Evolutionary conservation across 1,140 invertebrate genomes (phyloP), one percentile per base, ranked within the genome.

Genomic region (Limonius californicus): DNA sequence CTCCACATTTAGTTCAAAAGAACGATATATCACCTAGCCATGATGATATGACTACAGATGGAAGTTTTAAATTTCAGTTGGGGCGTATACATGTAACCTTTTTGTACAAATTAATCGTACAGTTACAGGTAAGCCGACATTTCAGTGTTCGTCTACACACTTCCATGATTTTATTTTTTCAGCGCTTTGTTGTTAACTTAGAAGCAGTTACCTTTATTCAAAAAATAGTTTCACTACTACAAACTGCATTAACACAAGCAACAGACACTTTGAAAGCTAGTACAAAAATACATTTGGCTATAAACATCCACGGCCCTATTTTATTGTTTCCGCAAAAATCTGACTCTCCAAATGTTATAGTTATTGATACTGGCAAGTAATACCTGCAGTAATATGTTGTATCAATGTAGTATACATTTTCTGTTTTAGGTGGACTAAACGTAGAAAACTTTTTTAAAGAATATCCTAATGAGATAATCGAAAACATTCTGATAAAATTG

Each of bases 361-460:
- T 93, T 43, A 76, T 92, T 14, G 88, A 90, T 74, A 84, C 90
- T 73, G 88, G 87, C 87, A 78, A 71, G 70, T 68, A 63, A 14
- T 54, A 53, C 59, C 21, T 62, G 50, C 3, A 61, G 18, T 19
- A n/a, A 18, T 1, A 32, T 11, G 7, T 47, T 63, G 19, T 59
- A 59, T 68, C 8, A 32, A 54, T 15, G 15, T 6, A 23, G 18
- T 14, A 18, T 12, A 2, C 14, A 15, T 16, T 53, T 55, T 56
- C 55, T 2, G 2, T 59, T 62, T 42, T 21, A 23, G 27, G 90
- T 59, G 84, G 89, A 70, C 74, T 94, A 8, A 82, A 81, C 2
- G 83, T 92, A 16, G 87, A 90, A 71, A 94, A 92, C 70, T 89
- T 90, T 76, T 91, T 92, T 77, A 89, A 89, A 71, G 84, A 86